Percentiles rank a stretch among this genome's conserved stretches.
phyloP scores from a whole-genome alignment of 2,113 vertebrate genomes.

The Plecotus auritus region DNA sequence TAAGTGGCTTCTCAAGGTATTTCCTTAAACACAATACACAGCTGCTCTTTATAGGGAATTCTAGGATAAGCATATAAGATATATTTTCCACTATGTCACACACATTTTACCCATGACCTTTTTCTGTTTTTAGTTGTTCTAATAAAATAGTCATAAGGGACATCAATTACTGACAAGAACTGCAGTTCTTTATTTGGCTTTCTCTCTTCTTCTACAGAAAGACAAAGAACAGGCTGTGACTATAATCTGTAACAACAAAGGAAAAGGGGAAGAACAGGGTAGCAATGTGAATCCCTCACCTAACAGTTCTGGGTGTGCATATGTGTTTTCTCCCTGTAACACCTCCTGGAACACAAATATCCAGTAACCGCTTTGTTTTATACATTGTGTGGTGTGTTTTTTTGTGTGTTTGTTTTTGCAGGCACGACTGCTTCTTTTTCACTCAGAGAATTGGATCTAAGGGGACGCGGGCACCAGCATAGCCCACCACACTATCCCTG shows the following conservation, averaged over 20 bases:
- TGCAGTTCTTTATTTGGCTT: neutral
- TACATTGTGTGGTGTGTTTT: neutral
- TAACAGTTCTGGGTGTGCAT: accelerated
- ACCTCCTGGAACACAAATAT: neutral
- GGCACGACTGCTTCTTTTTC: neutral
- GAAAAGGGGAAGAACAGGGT: neutral
- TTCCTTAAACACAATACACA: neutral
- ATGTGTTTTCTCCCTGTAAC: neutral
- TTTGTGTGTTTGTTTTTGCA: neutral
- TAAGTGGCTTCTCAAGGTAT: neutral
- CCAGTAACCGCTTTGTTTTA: neutral
- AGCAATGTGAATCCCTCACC: neutral
- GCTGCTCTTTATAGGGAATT: neutral
- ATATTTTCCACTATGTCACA: neutral
- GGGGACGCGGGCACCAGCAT: accelerated
- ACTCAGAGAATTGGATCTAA: neutral
- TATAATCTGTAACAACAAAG: neutral
- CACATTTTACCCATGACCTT: neutral
- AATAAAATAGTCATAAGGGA: neutral
- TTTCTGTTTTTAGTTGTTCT: neutral
- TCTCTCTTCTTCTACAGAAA: neutral
- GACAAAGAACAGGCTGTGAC: neutral
- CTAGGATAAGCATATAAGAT: neutral
- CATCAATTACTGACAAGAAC: neutral
- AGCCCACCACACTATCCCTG: neutral